These are phyloP conservation scores for Macropodus opercularis DNA, from an alignment of 2,797 vertebrate genomes.

Conservation along the genomic window DNA sequence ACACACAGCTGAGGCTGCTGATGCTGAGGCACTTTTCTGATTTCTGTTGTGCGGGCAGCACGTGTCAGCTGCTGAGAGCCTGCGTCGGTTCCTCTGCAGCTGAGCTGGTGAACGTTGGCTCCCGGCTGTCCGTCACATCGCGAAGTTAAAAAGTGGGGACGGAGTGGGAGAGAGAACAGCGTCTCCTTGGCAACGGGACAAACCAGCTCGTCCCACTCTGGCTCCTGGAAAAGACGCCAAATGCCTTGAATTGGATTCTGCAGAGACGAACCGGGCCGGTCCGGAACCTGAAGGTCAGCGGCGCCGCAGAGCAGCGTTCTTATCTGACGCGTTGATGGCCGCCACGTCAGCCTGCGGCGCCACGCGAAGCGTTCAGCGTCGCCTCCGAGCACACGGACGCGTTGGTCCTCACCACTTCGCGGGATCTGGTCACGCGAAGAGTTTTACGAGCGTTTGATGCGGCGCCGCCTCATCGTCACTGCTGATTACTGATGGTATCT, in stretches of 20 bases:
- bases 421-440: conserved; percentile 10
- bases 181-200: conserved; percentile 71
- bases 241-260: no score
- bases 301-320: conserved; percentile 53
- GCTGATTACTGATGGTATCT: conserved; percentile 23
- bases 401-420: no score
- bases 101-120: conserved; percentile 63
- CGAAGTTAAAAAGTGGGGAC: no score
- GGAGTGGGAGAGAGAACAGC: conserved; percentile 22
- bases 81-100: conserved; percentile 58
- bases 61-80: conserved; percentile 38
- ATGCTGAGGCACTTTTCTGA: conserved; percentile 19
- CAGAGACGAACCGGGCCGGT: no score
- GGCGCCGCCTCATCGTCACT: not conserved
- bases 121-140: conserved; percentile 46
- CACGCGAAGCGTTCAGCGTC: conserved; percentile 8
- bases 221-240: conserved; percentile 42
- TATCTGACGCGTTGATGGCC: conserved; percentile 52
- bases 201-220: conserved; percentile 54
- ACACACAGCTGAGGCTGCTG: conserved; percentile 76
- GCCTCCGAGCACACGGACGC: no score
- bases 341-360: not conserved
- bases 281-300: conserved; percentile 74
- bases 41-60: conserved; percentile 8
- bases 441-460: conserved; percentile 6